phyloP scores from a whole-genome alignment of 35 echinoderm and acorn worm genomes.

The Apostichopus japonicus region DNA sequence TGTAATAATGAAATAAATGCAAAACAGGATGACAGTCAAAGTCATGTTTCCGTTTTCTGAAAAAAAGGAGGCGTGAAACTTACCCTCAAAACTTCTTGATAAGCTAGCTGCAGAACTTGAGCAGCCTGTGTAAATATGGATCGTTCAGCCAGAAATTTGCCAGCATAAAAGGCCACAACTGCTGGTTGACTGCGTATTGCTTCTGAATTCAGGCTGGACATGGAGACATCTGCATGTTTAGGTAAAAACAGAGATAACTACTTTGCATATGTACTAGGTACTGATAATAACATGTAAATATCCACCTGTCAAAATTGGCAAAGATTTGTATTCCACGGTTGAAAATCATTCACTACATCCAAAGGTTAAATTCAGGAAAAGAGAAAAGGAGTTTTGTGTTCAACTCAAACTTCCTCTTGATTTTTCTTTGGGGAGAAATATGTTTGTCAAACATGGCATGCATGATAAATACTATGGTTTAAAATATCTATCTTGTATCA shows the following conservation, averaged over 20 bases:
- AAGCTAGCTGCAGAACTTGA: slow-evolving; percentile 67
- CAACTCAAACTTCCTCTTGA: too few species aligned
- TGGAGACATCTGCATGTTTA: slow-evolving; percentile 22
- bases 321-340: too few species aligned
- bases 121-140: slow-evolving; percentile 66
- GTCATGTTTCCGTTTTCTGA: background rate
- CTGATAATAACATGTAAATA: too few species aligned
- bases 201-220: slow-evolving; percentile 29
- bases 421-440: too few species aligned
- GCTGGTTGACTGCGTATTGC: slow-evolving; percentile 62
- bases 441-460: too few species aligned
- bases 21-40: background rate
- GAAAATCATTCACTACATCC: too few species aligned
- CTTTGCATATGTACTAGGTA: too few species aligned
- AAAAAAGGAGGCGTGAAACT: background rate
- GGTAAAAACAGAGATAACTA: background rate
- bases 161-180: slow-evolving; percentile 80
- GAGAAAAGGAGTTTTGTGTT: too few species aligned
- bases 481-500: too few species aligned
- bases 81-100: slow-evolving; percentile 76
- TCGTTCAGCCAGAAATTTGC: slow-evolving; percentile 73
- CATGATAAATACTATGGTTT: too few species aligned
- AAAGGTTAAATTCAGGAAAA: too few species aligned
- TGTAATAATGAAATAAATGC: background rate
- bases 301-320: too few species aligned